These are phyloP conservation scores for Octopus sinensis DNA, from an alignment of 1,140 invertebrate species.

Conservation along the genomic window DNA sequence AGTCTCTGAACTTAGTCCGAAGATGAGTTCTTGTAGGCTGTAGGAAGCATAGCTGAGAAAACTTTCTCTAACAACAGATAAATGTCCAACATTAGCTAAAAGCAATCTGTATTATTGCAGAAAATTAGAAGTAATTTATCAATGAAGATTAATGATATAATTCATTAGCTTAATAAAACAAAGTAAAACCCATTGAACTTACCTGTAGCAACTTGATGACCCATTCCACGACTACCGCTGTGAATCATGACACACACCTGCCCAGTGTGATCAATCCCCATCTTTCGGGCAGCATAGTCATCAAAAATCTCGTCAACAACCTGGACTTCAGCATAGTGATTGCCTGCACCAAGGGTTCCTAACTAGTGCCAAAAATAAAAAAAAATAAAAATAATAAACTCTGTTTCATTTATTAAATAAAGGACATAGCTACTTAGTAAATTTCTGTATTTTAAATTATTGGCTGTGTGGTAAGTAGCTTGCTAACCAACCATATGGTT, in stretches of 20 bases:
- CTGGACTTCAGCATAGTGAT: conserved; percentile 98
- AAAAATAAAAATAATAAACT: too few species aligned
- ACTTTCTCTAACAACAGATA: too few species aligned
- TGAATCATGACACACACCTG: conserved; percentile 99
- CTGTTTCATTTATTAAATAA: neutral
- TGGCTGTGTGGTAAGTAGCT: neutral
- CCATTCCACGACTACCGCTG: conserved; percentile 96
- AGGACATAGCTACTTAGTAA: neutral
- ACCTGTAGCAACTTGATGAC: conserved; percentile 97
- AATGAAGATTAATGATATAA: too few species aligned
- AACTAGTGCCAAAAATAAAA: conserved; percentile 59
- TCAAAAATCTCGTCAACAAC: conserved; percentile 99
- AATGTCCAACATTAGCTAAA: too few species aligned
- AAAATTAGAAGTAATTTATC: too few species aligned
- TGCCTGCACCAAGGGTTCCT: conserved; percentile 96
- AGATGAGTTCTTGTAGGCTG: too few species aligned
- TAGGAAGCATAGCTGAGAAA: too few species aligned
- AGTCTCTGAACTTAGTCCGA: too few species aligned
- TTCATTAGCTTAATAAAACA: too few species aligned
- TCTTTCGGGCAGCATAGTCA: conserved; percentile 93
- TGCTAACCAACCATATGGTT: too few species aligned
- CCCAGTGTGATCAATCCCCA: conserved; percentile 95
- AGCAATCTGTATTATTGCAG: too few species aligned
- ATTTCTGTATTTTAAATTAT: neutral
- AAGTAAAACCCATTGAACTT: conserved; percentile 14